Evolutionary conservation across 1,140 invertebrate species (phyloP).

Genomic region (Thaumetopoea pityocampa): DNA sequence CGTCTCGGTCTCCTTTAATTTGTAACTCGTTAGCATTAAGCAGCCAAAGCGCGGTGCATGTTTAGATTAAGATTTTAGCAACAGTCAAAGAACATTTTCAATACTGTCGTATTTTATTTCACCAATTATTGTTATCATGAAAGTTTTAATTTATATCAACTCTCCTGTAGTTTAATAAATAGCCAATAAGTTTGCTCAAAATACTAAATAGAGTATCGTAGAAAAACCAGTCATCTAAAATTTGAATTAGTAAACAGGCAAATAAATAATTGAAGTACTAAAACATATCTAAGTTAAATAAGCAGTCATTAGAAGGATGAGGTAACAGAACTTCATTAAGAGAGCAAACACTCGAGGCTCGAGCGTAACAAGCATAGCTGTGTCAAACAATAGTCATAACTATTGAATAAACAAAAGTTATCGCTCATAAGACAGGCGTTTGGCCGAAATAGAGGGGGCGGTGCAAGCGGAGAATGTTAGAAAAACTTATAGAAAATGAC

Average conservation of each 20-base stretch:
- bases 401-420: slow-evolving; percentile 68
- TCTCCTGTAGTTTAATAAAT: no score
- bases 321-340: slow-evolving; percentile 54
- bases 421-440: slow-evolving; percentile 55
- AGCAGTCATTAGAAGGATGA: slow-evolving; percentile 31
- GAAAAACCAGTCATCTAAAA: neutral
- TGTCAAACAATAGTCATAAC: slow-evolving; percentile 66
- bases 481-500: slow-evolving; percentile 76
- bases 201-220: neutral
- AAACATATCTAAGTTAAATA: slow-evolving; percentile 16
- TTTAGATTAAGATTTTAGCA: slow-evolving; percentile 64
- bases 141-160: slow-evolving; percentile 3
- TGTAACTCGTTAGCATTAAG: slow-evolving; percentile 70
- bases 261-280: slow-evolving; percentile 4
- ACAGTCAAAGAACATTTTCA: slow-evolving; percentile 39
- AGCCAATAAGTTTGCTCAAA: neutral
- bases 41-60: slow-evolving; percentile 36
- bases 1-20: slow-evolving; percentile 71
- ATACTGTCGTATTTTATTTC: slow-evolving; percentile 27
- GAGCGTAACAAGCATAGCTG: slow-evolving; percentile 60
- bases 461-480: slow-evolving; percentile 64
- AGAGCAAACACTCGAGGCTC: slow-evolving; percentile 56
- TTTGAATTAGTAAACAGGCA: neutral
- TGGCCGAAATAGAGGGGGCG: slow-evolving; percentile 63
- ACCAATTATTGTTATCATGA: slow-evolving; percentile 1